Evolutionary conservation across 2,888 invertebrate species (phyloP).

Genomic region (Cryptus viduatorius): DNA sequence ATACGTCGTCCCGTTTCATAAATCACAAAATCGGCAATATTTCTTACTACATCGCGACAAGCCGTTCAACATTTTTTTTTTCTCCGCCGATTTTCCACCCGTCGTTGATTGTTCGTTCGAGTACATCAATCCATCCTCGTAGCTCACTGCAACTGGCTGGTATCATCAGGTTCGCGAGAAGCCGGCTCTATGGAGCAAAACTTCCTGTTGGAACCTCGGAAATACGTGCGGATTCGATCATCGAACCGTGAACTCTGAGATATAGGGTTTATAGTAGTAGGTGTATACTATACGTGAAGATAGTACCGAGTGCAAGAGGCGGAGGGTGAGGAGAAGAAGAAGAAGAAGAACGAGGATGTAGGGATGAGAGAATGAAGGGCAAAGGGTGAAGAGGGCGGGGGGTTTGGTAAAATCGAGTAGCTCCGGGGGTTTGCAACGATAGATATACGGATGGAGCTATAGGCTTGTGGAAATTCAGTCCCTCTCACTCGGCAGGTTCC

Average conservation of each 20-base stretch:
- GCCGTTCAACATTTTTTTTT: constrained; percentile 3
- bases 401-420: constrained; percentile 50
- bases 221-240: constrained; percentile 57
- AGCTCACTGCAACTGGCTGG: constrained; percentile 20
- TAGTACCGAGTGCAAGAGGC: background rate
- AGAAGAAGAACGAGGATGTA: background rate
- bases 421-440: constrained; percentile 25
- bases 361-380: constrained; percentile 12
- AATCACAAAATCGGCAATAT: background rate
- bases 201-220: constrained; percentile 47
- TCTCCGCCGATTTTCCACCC: constrained; percentile 23
- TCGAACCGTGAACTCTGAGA: constrained; percentile 58
- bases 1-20: background rate
- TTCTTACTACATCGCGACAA: background rate
- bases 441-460: constrained; percentile 37
- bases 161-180: constrained; percentile 7
- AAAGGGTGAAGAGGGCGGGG: background rate
- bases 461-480: constrained; percentile 46
- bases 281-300: constrained; percentile 24
- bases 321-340: background rate
- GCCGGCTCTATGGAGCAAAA: constrained; percentile 44
- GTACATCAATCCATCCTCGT: constrained; percentile 17
- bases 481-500: background rate
- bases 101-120: constrained; percentile 39
- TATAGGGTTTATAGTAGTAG: constrained; percentile 39